Evolutionary conservation across 2,113 vertebrate genomes (phyloP), one percentile per base, ranked within the genome.

Genomic region (Dissostichus mawsoni): DNA sequence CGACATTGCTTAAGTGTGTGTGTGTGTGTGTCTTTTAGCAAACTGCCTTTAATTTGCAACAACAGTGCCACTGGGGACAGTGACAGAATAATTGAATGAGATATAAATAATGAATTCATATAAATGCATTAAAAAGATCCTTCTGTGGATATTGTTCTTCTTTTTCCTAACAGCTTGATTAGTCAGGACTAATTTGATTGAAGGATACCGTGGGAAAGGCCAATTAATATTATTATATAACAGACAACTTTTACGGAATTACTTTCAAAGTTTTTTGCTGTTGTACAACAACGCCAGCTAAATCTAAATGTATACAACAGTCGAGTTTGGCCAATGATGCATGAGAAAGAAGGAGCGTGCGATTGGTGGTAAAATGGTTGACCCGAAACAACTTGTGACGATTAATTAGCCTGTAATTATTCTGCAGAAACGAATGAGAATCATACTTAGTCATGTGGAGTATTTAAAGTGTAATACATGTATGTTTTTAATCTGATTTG

Each of bases 41-140:
- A 90, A 87, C 69, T 65, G 45, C 47, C 45, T 82, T 80, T 83
- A 86, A 85, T 88, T 90, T 87, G 70, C 70, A 57, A 73, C 52
- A 70, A 50, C 77, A 61, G 80, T 79, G 69, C 77, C 41, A 86
- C 62, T 73, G 78, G 80, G 75, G 55, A 70, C 64, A 69, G 52
- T 63, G 74, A 78, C 58, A 56, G 67, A 78, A 84, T 88, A 89
- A 93, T 84, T 88, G 67, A 84, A 82, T 59, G 71, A 73, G 88
- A 90, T 84, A 76, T 68, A 87, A 86, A 82, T 82, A 89, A 92
- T 78, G 18, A 80, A 80, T 79, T 66, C 51, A 83, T 84, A 87
- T 78, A 83, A 89, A 86, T 87, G 56, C 75, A 86, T 84, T 89
- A 80, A 84, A 88, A 75, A 70, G 25, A 69, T 70, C 65, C 36